Percentiles rank a stretch among this genome's conserved stretches.
Conservation (phyloP, 2,797 vertebrate species). For the Microcaecilia unicolor region DNA sequence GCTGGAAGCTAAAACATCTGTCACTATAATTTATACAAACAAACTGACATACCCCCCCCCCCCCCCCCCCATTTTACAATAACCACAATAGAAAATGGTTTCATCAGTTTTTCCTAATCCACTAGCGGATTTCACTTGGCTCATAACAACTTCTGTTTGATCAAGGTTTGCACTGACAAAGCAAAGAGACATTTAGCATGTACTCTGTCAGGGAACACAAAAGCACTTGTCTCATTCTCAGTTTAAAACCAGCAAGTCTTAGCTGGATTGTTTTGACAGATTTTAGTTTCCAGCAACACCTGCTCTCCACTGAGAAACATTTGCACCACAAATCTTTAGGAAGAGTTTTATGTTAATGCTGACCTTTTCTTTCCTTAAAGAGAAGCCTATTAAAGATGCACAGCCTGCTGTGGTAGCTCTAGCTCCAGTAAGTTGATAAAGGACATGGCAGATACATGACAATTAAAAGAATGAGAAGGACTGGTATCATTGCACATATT, state of each 20-base stretch:
- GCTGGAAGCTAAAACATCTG: too few relatives aligned
- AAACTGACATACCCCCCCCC: too few relatives aligned
- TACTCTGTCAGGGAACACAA: too few relatives aligned
- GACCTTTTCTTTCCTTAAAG: conserved; percentile 52
- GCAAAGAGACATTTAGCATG: too few relatives aligned
- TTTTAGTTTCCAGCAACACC: conserved; percentile 38
- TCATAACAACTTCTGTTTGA: too few relatives aligned
- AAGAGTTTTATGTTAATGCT: conserved; percentile 57
- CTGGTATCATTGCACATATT: background rate
- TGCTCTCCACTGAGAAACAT: conserved; percentile 47
- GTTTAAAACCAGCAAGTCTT: conserved; percentile 14
- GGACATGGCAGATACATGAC: conserved; percentile 34
- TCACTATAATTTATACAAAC: too few relatives aligned
- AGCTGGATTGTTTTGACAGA: conserved; percentile 18
- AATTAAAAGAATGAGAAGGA: conserved; percentile 38
- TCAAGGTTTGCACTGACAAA: too few relatives aligned
- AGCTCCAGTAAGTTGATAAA: conserved; percentile 47
- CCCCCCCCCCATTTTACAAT: too few relatives aligned
- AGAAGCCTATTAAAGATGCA: conserved; percentile 54
- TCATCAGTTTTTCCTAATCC: too few relatives aligned
- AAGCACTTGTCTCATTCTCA: conserved; percentile 7
- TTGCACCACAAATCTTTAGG: conserved; percentile 45
- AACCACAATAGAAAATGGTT: too few relatives aligned
- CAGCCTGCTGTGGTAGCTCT: conserved; percentile 45
- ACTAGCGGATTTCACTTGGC: too few relatives aligned